Conservation (phyloP, 2,797 vertebrate species). For the Sylvia borin region DNA sequence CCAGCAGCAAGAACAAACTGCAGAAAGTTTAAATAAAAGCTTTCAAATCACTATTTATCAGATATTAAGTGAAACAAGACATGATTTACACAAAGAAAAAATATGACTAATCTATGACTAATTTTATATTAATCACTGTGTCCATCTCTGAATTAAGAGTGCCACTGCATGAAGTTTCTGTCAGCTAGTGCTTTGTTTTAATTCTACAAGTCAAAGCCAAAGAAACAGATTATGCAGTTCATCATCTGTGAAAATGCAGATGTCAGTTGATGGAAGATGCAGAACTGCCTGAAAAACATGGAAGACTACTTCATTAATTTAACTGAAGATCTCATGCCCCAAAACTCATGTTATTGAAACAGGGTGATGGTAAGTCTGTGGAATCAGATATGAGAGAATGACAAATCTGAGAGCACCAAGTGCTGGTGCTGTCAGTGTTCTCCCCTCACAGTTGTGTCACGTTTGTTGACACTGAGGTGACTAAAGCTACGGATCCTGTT, state of each 20-base stretch:
- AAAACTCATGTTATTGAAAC: background rate
- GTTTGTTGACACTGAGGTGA: background rate
- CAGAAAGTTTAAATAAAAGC: background rate
- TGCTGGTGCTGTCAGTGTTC: background rate
- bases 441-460: background rate
- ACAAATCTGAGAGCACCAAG: background rate
- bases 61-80: background rate
- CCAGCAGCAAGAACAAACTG: background rate
- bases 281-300: background rate
- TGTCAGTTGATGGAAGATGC: background rate
- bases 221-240: background rate
- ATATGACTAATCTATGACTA: slow-evolving; percentile 7
- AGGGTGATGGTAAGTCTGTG: background rate
- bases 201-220: background rate
- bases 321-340: background rate
- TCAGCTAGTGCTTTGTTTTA: background rate
- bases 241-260: background rate
- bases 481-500: background rate
- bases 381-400: background rate
- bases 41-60: background rate
- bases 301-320: background rate
- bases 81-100: slow-evolving; percentile 1
- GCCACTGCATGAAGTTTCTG: background rate
- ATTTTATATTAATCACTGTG: background rate
- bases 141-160: background rate